Conservation (phyloP, 2,113 vertebrate species). For the Gavialis gangeticus region DNA sequence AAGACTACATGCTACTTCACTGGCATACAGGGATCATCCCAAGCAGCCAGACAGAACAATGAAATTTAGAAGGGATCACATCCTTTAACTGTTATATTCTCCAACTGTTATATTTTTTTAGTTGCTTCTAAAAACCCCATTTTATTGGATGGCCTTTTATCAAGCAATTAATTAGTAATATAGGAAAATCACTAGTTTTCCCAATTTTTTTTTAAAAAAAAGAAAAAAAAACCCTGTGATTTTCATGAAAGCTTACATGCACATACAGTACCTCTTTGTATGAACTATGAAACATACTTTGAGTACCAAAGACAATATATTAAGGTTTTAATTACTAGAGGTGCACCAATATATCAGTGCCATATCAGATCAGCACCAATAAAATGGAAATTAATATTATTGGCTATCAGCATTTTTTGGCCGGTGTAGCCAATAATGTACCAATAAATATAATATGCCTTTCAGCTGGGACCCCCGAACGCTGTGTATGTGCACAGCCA, state of each 20-base stretch:
- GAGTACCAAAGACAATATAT: background rate
- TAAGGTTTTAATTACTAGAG: too few relatives aligned
- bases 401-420: too few relatives aligned
- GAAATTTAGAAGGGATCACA: slow-evolving; percentile 23
- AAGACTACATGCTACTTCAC: slow-evolving; percentile 6
- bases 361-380: too few relatives aligned
- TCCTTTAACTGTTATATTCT: background rate
- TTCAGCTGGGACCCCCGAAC: too few relatives aligned
- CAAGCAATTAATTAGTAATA: background rate
- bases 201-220: background rate
- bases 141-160: background rate
- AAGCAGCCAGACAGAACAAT: slow-evolving; percentile 49
- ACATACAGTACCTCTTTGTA: background rate
- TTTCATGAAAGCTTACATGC: background rate
- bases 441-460: too few relatives aligned
- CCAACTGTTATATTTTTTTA: background rate
- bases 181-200: background rate
- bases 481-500: too few relatives aligned
- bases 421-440: too few relatives aligned
- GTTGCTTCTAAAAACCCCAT: background rate
- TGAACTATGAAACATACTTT: background rate
- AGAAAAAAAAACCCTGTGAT: background rate
- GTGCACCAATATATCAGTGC: too few relatives aligned
- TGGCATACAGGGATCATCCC: slow-evolving; percentile 40
- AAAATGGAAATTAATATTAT: too few relatives aligned